These are phyloP conservation scores for Loris lydekkerianus DNA, from an alignment of 2,797 vertebrate genomes.

Conservation along the genomic window DNA sequence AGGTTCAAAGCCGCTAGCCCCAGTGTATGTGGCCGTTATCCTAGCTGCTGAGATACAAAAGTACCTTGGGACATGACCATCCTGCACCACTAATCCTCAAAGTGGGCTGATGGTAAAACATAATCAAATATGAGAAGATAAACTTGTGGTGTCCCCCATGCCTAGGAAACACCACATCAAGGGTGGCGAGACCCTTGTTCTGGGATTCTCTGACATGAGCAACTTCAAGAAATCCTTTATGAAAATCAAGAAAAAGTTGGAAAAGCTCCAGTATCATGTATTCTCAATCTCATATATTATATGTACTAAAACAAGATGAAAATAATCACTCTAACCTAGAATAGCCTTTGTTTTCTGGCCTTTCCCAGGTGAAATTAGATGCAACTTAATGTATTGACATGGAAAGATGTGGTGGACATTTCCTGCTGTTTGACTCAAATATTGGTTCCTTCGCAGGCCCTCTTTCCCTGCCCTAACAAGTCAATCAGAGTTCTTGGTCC, in stretches of 20 bases:
- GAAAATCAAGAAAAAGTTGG: not conserved
- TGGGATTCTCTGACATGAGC: not conserved
- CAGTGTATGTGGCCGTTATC: too few relatives aligned
- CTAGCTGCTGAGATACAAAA: too few relatives aligned
- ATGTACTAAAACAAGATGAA: not conserved
- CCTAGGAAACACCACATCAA: not conserved
- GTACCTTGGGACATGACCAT: too few relatives aligned
- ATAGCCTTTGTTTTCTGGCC: not conserved
- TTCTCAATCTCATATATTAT: not conserved
- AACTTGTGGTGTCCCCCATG: not conserved
- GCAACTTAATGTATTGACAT: not conserved
- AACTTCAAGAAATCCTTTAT: not conserved
- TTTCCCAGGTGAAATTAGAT: not conserved
- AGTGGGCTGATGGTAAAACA: not conserved
- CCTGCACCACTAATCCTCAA: not conserved
- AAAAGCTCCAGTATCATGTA: not conserved
- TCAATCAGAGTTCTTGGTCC: not conserved
- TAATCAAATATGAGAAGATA: not conserved
- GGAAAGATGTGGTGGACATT: not conserved
- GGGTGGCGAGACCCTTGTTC: not conserved
- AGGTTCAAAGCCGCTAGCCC: too few relatives aligned
- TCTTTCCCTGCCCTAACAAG: not conserved
- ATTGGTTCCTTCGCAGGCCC: not conserved
- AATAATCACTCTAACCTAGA: not conserved
- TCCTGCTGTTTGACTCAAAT: not conserved